A percentile compares a stretch with the other conserved stretches of the same genome.
These are phyloP conservation scores for Diaperis boleti DNA, from an alignment of 2,888 invertebrate species.

Conservation along the genomic window DNA sequence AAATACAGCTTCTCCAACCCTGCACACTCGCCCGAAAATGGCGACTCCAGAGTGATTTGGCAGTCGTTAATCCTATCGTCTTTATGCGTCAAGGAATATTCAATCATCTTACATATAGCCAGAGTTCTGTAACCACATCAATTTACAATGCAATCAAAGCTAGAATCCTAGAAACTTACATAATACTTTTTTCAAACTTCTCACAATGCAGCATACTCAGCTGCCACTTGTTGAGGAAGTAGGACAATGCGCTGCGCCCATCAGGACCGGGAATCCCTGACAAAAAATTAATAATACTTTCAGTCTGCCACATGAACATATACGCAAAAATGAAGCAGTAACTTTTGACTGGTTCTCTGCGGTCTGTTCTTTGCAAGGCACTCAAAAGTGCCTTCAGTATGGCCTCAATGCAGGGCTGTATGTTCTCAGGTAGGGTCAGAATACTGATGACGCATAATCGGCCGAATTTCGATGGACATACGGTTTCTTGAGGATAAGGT, in stretches of 20 bases:
- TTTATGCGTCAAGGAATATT: slow-evolving; percentile 34
- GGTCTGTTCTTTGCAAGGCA: slow-evolving; percentile 40
- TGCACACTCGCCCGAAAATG: slow-evolving; percentile 27
- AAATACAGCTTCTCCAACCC: slow-evolving; percentile 42
- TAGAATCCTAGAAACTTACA: no score
- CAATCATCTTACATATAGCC: slow-evolving; percentile 43
- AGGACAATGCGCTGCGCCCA: slow-evolving; percentile 51
- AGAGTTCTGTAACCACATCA: slow-evolving; percentile 26
- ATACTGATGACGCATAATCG: slow-evolving; percentile 47
- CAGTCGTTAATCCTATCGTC: slow-evolving; percentile 40
- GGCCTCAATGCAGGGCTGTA: slow-evolving; percentile 47
- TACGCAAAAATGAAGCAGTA: slow-evolving; percentile 50
- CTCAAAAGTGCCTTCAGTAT: slow-evolving; percentile 49
- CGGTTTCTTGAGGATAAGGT: slow-evolving; percentile 33
- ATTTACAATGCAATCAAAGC: neutral
- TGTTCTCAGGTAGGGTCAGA: slow-evolving; percentile 46
- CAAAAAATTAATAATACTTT: slow-evolving; percentile 47
- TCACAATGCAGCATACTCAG: slow-evolving; percentile 41
- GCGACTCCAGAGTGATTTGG: slow-evolving; percentile 16
- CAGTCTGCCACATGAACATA: slow-evolving; percentile 50
- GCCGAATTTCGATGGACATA: slow-evolving; percentile 44
- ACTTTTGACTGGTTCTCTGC: slow-evolving; percentile 35
- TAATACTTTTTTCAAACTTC: slow-evolving; percentile 47
- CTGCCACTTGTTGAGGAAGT: slow-evolving; percentile 48
- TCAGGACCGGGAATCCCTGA: slow-evolving; percentile 52